Evolutionary conservation across 2,113 vertebrate species (phyloP).

Genomic region (Balaeniceps rex): DNA sequence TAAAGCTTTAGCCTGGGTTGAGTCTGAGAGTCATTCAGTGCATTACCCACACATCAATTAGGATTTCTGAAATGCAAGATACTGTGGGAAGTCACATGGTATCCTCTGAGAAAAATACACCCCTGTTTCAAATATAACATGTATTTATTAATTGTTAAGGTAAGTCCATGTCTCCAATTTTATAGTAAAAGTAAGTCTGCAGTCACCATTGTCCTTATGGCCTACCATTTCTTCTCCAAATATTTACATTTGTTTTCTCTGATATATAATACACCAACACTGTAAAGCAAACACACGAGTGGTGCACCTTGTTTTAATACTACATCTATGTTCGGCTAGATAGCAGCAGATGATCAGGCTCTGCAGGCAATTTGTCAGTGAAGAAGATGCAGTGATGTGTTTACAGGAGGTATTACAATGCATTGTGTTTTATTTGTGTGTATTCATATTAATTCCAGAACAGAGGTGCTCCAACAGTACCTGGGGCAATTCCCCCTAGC

Average conservation of each 20-base stretch:
- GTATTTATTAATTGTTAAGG: neutral
- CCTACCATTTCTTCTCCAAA: neutral
- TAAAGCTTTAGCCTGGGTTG: neutral
- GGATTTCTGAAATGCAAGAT: neutral
- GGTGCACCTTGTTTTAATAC: neutral
- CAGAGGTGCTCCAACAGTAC: neutral
- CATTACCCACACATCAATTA: neutral
- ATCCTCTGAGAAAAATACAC: neutral
- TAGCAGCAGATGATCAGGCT: neutral
- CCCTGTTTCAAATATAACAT: neutral
- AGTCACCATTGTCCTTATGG: neutral
- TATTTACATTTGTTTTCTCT: neutral
- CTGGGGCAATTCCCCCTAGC: neutral
- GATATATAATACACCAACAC: neutral
- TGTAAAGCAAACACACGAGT: neutral
- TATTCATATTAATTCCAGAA: neutral
- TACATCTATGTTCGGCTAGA: neutral
- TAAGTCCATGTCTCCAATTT: neutral
- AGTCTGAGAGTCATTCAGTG: neutral
- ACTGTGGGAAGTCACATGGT: neutral
- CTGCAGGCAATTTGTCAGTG: neutral
- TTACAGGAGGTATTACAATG: neutral
- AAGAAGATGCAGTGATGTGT: neutral
- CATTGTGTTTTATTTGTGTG: neutral
- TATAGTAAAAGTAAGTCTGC: neutral